Evolutionary conservation across 1,140 invertebrate species (phyloP).

Genomic region (Drosophila biarmipes): DNA sequence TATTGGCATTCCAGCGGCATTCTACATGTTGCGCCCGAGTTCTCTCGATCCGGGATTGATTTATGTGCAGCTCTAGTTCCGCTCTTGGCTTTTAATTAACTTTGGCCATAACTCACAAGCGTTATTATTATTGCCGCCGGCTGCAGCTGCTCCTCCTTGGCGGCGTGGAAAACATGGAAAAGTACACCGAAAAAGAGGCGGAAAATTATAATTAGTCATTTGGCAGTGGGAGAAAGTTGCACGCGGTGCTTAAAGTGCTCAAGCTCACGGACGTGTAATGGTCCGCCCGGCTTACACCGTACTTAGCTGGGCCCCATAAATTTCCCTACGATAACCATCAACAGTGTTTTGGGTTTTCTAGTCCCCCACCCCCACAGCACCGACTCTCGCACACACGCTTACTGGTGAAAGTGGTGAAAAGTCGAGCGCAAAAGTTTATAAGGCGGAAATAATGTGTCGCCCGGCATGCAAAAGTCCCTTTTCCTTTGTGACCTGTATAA

Average conservation of each 20-base stretch:
- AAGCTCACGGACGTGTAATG: conserved; percentile 38
- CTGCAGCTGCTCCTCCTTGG: conserved; percentile 38
- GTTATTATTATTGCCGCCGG: conserved; percentile 34
- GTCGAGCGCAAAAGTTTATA: conserved; percentile 70
- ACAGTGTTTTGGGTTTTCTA: conserved; percentile 40
- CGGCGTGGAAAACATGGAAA: conserved; percentile 36
- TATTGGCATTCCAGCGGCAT: conserved; percentile 34
- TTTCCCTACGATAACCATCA: conserved; percentile 72
- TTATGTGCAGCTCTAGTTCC: conserved; percentile 42
- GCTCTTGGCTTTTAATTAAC: conserved; percentile 60
- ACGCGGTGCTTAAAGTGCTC: conserved; percentile 30
- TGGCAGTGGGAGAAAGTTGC: conserved; percentile 12
- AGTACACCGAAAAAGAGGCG: conserved; percentile 33
- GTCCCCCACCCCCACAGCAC: background rate
- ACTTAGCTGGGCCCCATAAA: conserved; percentile 69
- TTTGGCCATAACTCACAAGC: conserved; percentile 53
- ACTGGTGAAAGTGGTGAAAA: conserved; percentile 55
- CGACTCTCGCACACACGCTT: conserved; percentile 10
- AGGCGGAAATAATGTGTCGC: conserved; percentile 78
- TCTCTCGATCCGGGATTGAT: conserved; percentile 50
- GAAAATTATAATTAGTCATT: conserved; percentile 72
- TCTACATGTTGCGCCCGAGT: conserved; percentile 52
- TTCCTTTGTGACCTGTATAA: conserved; percentile 53
- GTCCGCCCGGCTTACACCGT: conserved; percentile 56
- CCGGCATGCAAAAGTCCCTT: conserved; percentile 59